These are phyloP conservation scores for Lymantria dispar DNA, from an alignment of 2,888 invertebrate species.

Conservation along the genomic window DNA sequence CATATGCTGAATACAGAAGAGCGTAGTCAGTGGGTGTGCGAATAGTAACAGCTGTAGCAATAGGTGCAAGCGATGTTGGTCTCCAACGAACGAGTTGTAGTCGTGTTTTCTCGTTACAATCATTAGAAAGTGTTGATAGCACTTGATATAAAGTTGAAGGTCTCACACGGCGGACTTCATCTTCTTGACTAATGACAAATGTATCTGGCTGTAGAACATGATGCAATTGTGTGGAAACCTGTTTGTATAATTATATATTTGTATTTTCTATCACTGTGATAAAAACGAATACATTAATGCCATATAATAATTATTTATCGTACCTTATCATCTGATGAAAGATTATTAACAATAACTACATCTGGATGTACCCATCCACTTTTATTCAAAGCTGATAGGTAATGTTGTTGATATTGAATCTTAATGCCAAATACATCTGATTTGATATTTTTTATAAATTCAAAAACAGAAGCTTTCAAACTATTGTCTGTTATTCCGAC, in stretches of 20 bases:
- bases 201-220: constrained; percentile 12
- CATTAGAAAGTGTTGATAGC: constrained; percentile 9
- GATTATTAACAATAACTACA: constrained; percentile 23
- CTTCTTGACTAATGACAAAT: constrained; percentile 25
- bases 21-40: constrained; percentile 9
- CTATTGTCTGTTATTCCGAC: constrained; percentile 21
- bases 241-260: neutral
- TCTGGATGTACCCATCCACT: constrained; percentile 15
- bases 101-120: constrained; percentile 5
- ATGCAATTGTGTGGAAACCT: constrained; percentile 18
- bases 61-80: constrained; percentile 5
- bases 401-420: constrained; percentile 18
- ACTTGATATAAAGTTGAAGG: constrained; percentile 12
- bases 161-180: constrained; percentile 10
- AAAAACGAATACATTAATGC: neutral
- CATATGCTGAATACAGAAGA: constrained; percentile 8
- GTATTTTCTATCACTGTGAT: neutral
- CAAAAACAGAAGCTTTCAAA: constrained; percentile 14
- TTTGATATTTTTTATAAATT: constrained; percentile 21
- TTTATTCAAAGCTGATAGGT: constrained; percentile 3
- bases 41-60: constrained; percentile 22
- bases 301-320: constrained; percentile 7
- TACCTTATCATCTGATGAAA: constrained; percentile 28
- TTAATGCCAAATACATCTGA: constrained; percentile 14
- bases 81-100: constrained; percentile 24